These are phyloP conservation scores for Hippopotamyrus pictus DNA, from an alignment of 2,797 vertebrate species.

Conservation along the genomic window DNA sequence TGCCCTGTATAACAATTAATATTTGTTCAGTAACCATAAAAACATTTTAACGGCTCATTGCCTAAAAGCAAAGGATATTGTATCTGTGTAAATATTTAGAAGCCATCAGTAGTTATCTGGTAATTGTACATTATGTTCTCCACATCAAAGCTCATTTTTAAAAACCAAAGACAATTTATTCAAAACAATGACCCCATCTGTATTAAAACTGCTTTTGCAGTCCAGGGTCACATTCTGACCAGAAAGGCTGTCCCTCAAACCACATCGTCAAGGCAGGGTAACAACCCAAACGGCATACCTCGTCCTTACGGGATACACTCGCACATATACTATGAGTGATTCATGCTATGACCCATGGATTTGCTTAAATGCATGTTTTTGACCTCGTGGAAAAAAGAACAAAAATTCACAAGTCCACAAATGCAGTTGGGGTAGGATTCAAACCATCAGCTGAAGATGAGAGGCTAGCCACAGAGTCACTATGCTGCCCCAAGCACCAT, in stretches of 20 bases:
- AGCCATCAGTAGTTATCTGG: neutral
- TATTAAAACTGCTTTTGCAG: neutral
- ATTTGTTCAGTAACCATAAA: conserved; percentile 8
- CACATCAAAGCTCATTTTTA: neutral
- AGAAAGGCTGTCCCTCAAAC: neutral
- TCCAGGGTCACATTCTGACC: neutral
- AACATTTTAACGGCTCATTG: neutral
- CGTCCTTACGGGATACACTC: neutral
- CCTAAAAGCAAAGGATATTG: neutral
- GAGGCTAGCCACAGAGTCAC: neutral
- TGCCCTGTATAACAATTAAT: neutral
- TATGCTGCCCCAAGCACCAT: neutral
- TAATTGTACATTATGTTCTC: neutral
- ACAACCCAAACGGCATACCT: neutral
- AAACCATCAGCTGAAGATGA: neutral
- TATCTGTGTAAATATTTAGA: neutral
- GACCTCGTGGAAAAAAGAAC: neutral
- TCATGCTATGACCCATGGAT: neutral
- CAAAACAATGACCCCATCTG: neutral
- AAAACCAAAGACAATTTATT: neutral
- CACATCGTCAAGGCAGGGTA: neutral
- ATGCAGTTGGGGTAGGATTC: neutral
- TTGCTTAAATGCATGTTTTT: neutral
- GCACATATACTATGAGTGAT: neutral
- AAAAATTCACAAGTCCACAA: neutral